Percentiles rank a stretch among this genome's conserved stretches.
Evolutionary conservation across 2,888 invertebrate genomes (phyloP).

Genomic region (Mythimna vitellina): DNA sequence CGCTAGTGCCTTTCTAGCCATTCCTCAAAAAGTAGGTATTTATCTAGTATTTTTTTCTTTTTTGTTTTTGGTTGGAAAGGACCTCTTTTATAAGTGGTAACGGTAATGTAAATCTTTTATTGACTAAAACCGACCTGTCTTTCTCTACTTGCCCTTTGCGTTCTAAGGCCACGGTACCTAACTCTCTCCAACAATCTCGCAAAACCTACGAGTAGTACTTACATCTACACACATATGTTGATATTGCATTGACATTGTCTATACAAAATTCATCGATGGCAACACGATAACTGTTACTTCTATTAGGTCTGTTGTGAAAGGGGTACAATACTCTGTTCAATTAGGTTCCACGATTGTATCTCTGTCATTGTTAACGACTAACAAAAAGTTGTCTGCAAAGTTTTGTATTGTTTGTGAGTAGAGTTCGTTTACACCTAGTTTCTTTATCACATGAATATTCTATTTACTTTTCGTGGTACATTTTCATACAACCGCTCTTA

Average conservation of each 20-base stretch:
- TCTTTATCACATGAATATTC: not conserved
- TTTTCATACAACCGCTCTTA: too few relatives aligned
- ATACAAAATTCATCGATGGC: not conserved
- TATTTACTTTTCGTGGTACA: not conserved
- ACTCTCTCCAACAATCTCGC: too few relatives aligned
- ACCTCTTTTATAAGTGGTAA: too few relatives aligned
- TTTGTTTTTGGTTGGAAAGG: too few relatives aligned
- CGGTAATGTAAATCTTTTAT: too few relatives aligned
- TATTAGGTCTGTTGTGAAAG: not conserved
- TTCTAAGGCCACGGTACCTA: too few relatives aligned
- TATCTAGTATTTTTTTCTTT: too few relatives aligned
- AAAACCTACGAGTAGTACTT: too few relatives aligned
- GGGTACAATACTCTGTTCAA: conserved; percentile 36
- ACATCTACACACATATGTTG: not conserved
- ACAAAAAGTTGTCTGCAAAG: conserved; percentile 36
- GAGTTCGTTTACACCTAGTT: conserved; percentile 9
- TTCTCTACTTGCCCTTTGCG: too few relatives aligned
- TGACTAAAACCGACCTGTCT: too few relatives aligned
- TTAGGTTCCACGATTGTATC: conserved; percentile 27
- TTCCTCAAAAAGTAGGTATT: too few relatives aligned
- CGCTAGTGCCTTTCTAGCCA: too few relatives aligned
- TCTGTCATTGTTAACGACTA: conserved; percentile 18
- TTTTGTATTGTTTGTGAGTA: conserved; percentile 21
- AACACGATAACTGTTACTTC: not conserved
- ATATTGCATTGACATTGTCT: not conserved